phyloP scores from a whole-genome alignment of 2,797 vertebrate species.

The Arnoldichthys spilopterus region DNA sequence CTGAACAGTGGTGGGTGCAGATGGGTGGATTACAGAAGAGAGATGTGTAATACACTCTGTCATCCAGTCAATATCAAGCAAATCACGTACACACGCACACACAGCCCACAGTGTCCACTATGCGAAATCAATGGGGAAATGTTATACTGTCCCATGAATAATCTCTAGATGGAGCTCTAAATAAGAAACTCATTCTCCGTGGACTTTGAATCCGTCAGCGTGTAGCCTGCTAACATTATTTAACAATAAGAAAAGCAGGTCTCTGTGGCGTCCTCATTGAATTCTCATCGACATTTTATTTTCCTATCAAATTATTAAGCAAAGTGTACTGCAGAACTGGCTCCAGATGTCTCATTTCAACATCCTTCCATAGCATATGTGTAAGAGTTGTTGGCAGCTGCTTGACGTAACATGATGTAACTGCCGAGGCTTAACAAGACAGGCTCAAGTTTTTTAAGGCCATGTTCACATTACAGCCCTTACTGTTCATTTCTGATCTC shows the following conservation, averaged over 20 bases:
- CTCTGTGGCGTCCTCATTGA: background rate
- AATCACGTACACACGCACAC: slow-evolving; percentile 21
- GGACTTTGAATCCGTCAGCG: slow-evolving; percentile 1
- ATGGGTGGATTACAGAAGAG: slow-evolving; percentile 44
- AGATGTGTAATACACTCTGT: slow-evolving; percentile 50
- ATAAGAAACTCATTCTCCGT: slow-evolving; percentile 26
- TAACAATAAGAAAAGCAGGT: slow-evolving; percentile 13
- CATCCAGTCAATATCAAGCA: slow-evolving; percentile 48
- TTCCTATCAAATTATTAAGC: background rate
- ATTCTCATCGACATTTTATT: slow-evolving; percentile 12
- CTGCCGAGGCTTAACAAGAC: background rate
- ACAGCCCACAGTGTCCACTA: slow-evolving; percentile 5
- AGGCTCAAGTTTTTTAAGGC: background rate
- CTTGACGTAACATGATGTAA: slow-evolving; percentile 1
- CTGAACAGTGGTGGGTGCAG: slow-evolving; percentile 27
- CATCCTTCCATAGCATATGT: background rate
- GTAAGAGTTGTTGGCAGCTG: background rate
- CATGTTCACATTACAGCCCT: background rate
- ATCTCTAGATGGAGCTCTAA: slow-evolving; percentile 19
- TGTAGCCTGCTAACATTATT: slow-evolving; percentile 30
- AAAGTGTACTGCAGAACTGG: background rate
- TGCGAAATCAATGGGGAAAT: slow-evolving; percentile 20
- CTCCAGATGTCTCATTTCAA: background rate
- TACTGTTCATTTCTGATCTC: background rate
- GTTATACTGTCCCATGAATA: slow-evolving; percentile 19